A percentile compares a stretch with the other conserved stretches of the same genome.
phyloP scores from a whole-genome alignment of 2,797 vertebrate species.

The Antennarius maculatus region DNA sequence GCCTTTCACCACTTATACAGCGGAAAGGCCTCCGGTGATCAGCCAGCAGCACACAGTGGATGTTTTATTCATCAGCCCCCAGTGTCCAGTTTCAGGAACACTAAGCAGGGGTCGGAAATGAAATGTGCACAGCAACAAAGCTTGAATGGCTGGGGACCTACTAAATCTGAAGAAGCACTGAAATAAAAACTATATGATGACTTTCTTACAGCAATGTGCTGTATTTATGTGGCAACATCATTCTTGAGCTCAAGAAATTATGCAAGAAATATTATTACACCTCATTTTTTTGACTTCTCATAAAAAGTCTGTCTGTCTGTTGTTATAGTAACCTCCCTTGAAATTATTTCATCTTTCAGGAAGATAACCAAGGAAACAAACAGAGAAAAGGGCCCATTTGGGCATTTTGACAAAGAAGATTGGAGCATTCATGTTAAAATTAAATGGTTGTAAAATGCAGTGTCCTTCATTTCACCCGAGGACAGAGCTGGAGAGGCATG shows the following conservation, averaged over 20 bases:
- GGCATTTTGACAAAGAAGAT: background rate
- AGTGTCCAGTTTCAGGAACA: slow-evolving; percentile 78
- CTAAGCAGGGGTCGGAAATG: slow-evolving; percentile 76
- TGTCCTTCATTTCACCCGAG: background rate
- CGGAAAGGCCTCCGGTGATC: slow-evolving; percentile 76
- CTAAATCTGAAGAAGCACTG: slow-evolving; percentile 5
- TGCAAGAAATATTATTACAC: background rate
- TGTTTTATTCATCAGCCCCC: slow-evolving; percentile 81
- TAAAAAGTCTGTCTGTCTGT: slow-evolving; percentile 31
- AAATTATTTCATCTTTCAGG: slow-evolving; percentile 56
- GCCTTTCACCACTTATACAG: slow-evolving; percentile 83
- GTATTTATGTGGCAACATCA: background rate
- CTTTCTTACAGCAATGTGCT: background rate
- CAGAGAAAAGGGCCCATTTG: slow-evolving; percentile 2
- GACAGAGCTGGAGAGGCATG: slow-evolving; percentile 1
- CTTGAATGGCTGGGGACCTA: slow-evolving; percentile 23
- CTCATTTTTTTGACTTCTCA: slow-evolving; percentile 20
- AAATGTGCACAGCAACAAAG: slow-evolving; percentile 57
- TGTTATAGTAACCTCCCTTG: slow-evolving; percentile 21
- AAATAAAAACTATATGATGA: slow-evolving; percentile 4
- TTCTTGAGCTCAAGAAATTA: background rate
- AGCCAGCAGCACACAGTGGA: slow-evolving; percentile 65
- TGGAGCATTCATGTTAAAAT: background rate
- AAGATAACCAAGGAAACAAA: slow-evolving; percentile 38
- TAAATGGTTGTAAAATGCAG: background rate